These are phyloP conservation scores for Oryzias melastigma DNA, from an alignment of 2,113 vertebrate species.

Conservation along the genomic window DNA sequence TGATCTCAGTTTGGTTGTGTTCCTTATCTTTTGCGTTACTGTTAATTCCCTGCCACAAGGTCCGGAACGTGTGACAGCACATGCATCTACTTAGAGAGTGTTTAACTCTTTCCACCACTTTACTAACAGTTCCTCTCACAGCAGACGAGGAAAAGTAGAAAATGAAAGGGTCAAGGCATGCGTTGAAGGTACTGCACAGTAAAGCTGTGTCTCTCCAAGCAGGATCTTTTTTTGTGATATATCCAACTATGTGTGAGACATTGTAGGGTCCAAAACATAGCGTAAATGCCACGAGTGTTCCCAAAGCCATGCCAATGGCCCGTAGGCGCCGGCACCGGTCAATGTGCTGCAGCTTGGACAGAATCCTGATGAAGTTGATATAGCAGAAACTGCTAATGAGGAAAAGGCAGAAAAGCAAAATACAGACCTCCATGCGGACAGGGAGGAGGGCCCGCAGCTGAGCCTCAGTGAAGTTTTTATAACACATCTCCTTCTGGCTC, in stretches of 20 bases:
- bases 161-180: slow-evolving; percentile 86
- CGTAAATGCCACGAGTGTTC: slow-evolving; percentile 80
- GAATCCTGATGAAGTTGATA: slow-evolving; percentile 77
- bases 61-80: slow-evolving; percentile 16
- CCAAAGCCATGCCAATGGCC: slow-evolving; percentile 78
- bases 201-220: slow-evolving; percentile 80
- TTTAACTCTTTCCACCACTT: slow-evolving; percentile 45
- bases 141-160: slow-evolving; percentile 88
- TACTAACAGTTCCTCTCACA: slow-evolving; percentile 67
- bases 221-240: slow-evolving; percentile 62
- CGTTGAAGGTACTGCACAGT: slow-evolving; percentile 85
- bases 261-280: slow-evolving; percentile 88
- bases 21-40: slow-evolving; percentile 50
- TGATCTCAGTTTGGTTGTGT: slow-evolving; percentile 56
- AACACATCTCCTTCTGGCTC: slow-evolving; percentile 63
- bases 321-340: slow-evolving; percentile 63
- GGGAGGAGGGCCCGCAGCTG: slow-evolving; percentile 80
- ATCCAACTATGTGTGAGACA: slow-evolving; percentile 85
- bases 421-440: slow-evolving; percentile 79
- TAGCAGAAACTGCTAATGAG: slow-evolving; percentile 79
- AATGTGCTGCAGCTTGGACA: slow-evolving; percentile 73
- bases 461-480: slow-evolving; percentile 69
- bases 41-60: slow-evolving; percentile 1
- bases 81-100: slow-evolving; percentile 31
- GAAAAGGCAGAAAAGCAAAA: slow-evolving; percentile 83